Evolutionary conservation across 2,888 invertebrate species (phyloP).

Genomic region (Andrena bucephala): DNA sequence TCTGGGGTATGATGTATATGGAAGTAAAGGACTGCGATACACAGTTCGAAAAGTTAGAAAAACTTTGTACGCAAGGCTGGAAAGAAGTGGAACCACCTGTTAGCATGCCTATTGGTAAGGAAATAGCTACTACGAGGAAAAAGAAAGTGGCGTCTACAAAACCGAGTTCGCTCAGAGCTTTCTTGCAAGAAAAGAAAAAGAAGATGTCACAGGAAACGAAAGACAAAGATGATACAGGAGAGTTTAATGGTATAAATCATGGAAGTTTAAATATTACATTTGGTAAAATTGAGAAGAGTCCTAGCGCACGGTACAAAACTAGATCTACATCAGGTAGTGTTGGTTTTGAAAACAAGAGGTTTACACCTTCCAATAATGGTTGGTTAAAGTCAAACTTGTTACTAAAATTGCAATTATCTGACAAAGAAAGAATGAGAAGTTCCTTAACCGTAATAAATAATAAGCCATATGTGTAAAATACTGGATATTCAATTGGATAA

Average conservation of each 20-base stretch:
- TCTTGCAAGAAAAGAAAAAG: slow-evolving; percentile 73
- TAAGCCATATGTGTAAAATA: slow-evolving; percentile 77
- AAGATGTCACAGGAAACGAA: slow-evolving; percentile 51
- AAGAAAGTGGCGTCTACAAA: slow-evolving; percentile 51
- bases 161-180: slow-evolving; percentile 71
- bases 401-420: slow-evolving; percentile 65
- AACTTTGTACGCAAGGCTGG: slow-evolving; percentile 82
- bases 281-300: not conserved
- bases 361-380: slow-evolving; percentile 8
- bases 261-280: not conserved
- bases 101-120: slow-evolving; percentile 44
- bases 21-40: slow-evolving; percentile 86
- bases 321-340: slow-evolving; percentile 23
- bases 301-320: slow-evolving; percentile 5
- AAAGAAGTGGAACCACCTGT: slow-evolving; percentile 83
- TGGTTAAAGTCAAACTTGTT: slow-evolving; percentile 54
- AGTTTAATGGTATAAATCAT: not conserved
- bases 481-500: slow-evolving; percentile 77
- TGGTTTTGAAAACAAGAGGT: not conserved
- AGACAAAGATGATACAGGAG: not conserved
- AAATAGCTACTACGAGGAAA: slow-evolving; percentile 44
- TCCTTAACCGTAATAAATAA: slow-evolving; percentile 76
- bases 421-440: slow-evolving; percentile 63
- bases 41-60: slow-evolving; percentile 76
- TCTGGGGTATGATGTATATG: slow-evolving; percentile 94